Conservation (phyloP, 2,888 invertebrate species). For the Acanthoscelides obtectus region DNA sequence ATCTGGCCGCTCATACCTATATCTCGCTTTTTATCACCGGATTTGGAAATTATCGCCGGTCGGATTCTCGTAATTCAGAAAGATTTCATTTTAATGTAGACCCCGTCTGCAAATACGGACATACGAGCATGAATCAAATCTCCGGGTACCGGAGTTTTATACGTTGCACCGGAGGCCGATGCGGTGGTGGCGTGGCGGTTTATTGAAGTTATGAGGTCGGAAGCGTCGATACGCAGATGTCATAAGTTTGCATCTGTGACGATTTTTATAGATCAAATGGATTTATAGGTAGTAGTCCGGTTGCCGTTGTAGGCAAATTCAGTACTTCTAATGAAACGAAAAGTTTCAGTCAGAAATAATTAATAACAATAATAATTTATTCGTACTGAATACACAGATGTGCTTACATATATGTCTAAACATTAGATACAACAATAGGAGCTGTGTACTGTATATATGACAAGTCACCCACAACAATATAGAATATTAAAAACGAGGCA, state of each 20-base stretch:
- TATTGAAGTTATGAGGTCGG: background rate
- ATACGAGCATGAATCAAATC: slow-evolving; percentile 34
- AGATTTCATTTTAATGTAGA: slow-evolving; percentile 35
- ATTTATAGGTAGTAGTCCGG: background rate
- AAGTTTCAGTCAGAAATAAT: too few relatives aligned
- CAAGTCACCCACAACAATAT: too few relatives aligned
- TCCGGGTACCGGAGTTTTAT: slow-evolving; percentile 12
- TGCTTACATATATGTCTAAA: too few relatives aligned
- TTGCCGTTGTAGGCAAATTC: too few relatives aligned
- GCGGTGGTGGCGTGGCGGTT: background rate
- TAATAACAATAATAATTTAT: too few relatives aligned
- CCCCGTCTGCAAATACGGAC: slow-evolving; percentile 19
- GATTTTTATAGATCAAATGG: background rate
- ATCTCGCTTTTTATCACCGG: slow-evolving; percentile 32
- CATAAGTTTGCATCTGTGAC: background rate
- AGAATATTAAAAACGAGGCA: too few relatives aligned
- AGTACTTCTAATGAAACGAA: too few relatives aligned
- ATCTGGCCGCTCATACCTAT: slow-evolving; percentile 18
- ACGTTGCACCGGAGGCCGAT: background rate
- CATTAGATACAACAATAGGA: too few relatives aligned
- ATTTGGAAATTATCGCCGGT: slow-evolving; percentile 33
- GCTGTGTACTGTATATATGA: too few relatives aligned
- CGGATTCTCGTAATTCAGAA: slow-evolving; percentile 33
- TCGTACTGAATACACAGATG: too few relatives aligned
- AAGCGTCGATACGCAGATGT: background rate